phyloP scores from a whole-genome alignment of 2,113 vertebrate genomes.

The Solea solea region DNA sequence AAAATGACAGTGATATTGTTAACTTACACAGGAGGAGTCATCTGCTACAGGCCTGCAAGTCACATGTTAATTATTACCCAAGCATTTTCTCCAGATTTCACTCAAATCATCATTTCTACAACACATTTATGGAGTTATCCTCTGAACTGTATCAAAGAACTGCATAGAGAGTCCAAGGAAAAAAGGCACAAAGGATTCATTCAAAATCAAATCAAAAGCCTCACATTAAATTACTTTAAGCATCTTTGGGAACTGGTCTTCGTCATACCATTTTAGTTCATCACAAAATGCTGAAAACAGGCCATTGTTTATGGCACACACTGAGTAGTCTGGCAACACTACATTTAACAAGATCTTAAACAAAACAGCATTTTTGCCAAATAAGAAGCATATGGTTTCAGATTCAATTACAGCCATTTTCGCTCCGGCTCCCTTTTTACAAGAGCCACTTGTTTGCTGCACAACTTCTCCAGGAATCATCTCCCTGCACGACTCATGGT shows the following conservation, averaged over 20 bases:
- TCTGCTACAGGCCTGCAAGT: constrained; percentile 20
- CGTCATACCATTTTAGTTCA: constrained; percentile 22
- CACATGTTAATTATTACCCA: constrained; percentile 40
- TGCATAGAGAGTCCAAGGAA: not conserved
- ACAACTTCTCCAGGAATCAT: constrained; percentile 54
- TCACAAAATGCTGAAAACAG: constrained; percentile 40
- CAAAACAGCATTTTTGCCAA: constrained; percentile 58
- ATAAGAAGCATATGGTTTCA: constrained; percentile 84
- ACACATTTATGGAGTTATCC: not conserved
- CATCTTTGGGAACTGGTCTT: constrained; percentile 20
- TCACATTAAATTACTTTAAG: constrained; percentile 2
- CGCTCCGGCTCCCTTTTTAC: constrained; percentile 71
- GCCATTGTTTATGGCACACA: constrained; percentile 43
- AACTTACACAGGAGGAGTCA: not conserved
- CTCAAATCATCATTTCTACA: constrained; percentile 7
- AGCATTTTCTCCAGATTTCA: not conserved
- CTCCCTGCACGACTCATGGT: constrained; percentile 31
- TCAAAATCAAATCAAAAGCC: constrained; percentile 25
- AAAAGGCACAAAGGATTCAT: constrained; percentile 11
- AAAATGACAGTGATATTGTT: constrained; percentile 21
- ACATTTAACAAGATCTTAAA: constrained; percentile 59
- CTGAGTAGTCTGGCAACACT: constrained; percentile 42
- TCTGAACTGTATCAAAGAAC: not conserved
- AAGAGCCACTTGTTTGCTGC: constrained; percentile 81
- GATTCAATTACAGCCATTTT: constrained; percentile 80